A percentile compares a stretch with the other conserved stretches of the same genome.
Evolutionary conservation across 64 coral and sea anemone species (phyloP).

Genomic region (Pachyseris speciosa): DNA sequence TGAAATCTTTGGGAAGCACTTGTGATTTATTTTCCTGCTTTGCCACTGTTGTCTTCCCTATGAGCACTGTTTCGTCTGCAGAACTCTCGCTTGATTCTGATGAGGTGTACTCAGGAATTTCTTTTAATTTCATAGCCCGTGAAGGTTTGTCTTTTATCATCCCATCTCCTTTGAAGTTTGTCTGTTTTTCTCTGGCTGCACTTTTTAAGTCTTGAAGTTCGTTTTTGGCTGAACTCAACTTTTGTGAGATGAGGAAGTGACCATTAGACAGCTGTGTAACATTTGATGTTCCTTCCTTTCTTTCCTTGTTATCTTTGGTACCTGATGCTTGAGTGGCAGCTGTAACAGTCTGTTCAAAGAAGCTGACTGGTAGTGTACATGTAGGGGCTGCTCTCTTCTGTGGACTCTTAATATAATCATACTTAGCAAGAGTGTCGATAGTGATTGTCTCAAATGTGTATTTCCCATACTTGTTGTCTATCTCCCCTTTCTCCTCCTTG

Average conservation of each 20-base stretch:
- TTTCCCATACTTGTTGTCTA: slow-evolving; percentile 29
- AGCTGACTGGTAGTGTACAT: slow-evolving; percentile 28
- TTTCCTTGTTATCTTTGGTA: slow-evolving; percentile 4
- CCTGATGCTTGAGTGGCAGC: background rate
- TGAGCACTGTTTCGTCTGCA: slow-evolving; percentile 27
- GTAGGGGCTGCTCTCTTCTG: slow-evolving; percentile 45
- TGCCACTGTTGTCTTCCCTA: background rate
- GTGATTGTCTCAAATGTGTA: slow-evolving; percentile 95
- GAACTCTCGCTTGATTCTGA: slow-evolving; percentile 46
- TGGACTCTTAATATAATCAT: slow-evolving; percentile 96
- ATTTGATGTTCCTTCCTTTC: background rate
- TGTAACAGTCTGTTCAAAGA: slow-evolving; percentile 5
- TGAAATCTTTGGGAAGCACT: background rate
- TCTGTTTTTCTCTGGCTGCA: background rate
- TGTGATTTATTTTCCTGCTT: slow-evolving; percentile 11
- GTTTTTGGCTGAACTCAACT: background rate
- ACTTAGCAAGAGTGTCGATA: slow-evolving; percentile 92
- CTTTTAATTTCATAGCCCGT: slow-evolving; percentile 20
- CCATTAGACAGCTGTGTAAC: background rate
- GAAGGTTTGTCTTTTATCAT: slow-evolving; percentile 6
- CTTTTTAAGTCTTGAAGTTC: background rate
- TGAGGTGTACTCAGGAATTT: slow-evolving; percentile 64
- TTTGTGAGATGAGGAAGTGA: background rate
- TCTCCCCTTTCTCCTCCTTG: slow-evolving; percentile 1
- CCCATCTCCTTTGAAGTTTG: background rate